Base-by-base conservation (phyloP, 2,113 vertebrate species). In the Sphaerodactylus townsendi region DNA sequence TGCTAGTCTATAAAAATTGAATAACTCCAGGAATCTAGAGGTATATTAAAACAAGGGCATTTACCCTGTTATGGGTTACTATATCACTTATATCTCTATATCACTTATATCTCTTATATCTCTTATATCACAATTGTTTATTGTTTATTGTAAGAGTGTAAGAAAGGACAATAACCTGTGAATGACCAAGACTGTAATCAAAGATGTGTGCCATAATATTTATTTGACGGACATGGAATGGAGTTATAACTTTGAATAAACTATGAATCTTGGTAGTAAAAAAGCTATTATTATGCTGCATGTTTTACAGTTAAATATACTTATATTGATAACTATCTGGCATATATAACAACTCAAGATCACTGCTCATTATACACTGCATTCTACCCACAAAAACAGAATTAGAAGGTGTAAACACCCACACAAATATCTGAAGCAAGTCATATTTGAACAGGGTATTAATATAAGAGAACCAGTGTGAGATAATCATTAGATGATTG, bases 381-480 rank as follows among this genome's bases (percentile, higher is more conserved):
- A 59, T 6, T 25, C 56, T 59, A 7, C 13, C 5, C 21, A 62
- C 28, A 62, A 62, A 62, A 25, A 25, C 23, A 62, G 25, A 62
- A 62, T 28, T 25, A 62, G 59, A 28, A 21, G 25, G 59, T 62
- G 59, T 62, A 25, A 62, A 62, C 59, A 62, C 25, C 25, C 23
- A 62, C 59, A 62, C 25, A 17, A 69, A 8, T 0, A 3, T n/a
- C 9, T 10, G 44, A 19, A 28, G 5, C 69, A 70, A 0, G 0
- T 50, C 4, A 62, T 62, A 25, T 62, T 28, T 9, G 21, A 62
- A 62, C 25, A 62, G 19, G 59, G 23, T 62, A 62, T 1, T 2
- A 62, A 28, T 14, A 62, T 62, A 25, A 56, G 19, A 56, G 21
- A 56, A 56, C 21, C 21, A 21, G 53, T 17, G 15, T 28, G 10